Base-by-base conservation (phyloP, 2,888 invertebrate species). In the Epinotia demarniana region DNA sequence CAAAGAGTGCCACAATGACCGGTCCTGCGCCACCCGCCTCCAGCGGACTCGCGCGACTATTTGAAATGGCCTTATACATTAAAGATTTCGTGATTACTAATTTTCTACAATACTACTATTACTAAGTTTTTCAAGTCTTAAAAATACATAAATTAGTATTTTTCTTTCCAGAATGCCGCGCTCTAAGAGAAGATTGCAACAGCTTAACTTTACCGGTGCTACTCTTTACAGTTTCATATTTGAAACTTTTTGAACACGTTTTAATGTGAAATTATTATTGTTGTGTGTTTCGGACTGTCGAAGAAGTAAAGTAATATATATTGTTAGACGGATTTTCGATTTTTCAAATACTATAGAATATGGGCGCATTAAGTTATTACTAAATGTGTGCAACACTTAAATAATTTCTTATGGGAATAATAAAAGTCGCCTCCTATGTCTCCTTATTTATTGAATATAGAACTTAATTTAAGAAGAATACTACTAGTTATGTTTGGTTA, bases 151-250 rank as follows among this genome's bases (percentile, higher is more conserved):
- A 64, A n/a, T 46, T 64, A 27, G 11, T 57, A 53, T 74, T 43
- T 75, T 49, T 71, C 18, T 64, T 75, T 75, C 11, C 75, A 75
- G 75, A 60, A 53, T 71, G 70, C 27, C 53, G 49, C 23, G 70
- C 70, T 60, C 64, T 64, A 13, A 71, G 27, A 33, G 64, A 60
- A 60, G 60, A 75, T 55, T 23, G 39, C 58, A 43, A 18, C 49
- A 23, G 46, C 55, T 18, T 71, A 23, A 53, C 16, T 43, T 60
- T 64, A 13, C n/a, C 58, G 9, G 33, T 62, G 19, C 13, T 75
- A 55, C 46, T 75, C 9, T 49, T 75, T 16, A 39, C 43, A 60
- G 46, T 73, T 49, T 60, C 63, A 46, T 49, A 46, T 33, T 16
- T 73, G 13, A 57, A 70, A 23, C 33, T 69, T 12, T 69, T 60